Percentiles rank a stretch among this genome's conserved stretches.
Evolutionary conservation across 2,888 invertebrate genomes (phyloP).

Genomic region (Drosophila pseudotakahashii): DNA sequence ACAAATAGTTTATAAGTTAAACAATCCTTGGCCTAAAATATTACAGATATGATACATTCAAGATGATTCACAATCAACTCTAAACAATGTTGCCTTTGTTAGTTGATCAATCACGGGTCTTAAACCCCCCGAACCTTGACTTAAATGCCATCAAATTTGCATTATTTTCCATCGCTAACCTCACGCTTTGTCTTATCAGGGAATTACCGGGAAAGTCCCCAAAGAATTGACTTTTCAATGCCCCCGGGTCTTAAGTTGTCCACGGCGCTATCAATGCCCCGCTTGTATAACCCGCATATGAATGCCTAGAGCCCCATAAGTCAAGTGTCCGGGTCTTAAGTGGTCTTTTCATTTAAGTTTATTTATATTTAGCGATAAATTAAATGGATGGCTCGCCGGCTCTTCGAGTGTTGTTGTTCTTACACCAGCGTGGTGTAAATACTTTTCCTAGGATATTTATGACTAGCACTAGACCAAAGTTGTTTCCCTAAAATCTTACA

Average conservation of each 20-base stretch:
- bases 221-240: conserved; percentile 14
- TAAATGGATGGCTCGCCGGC: conserved; percentile 58
- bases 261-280: conserved; percentile 27
- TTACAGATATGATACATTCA: neutral
- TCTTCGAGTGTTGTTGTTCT: conserved; percentile 34
- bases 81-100: neutral
- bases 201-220: conserved; percentile 12
- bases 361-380: conserved; percentile 66
- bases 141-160: conserved; percentile 5
- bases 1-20: neutral
- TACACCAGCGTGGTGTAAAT: neutral
- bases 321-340: conserved; percentile 63
- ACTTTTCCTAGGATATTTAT: conserved; percentile 4
- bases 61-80: neutral
- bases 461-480: conserved; percentile 11
- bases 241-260: conserved; percentile 47
- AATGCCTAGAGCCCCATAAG: conserved; percentile 39
- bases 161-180: neutral
- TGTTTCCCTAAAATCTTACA: conserved; percentile 1
- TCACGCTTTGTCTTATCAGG: conserved; percentile 12
- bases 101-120: conserved; percentile 1
- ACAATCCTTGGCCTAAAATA: conserved; percentile 23
- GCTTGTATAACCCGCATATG: conserved; percentile 42
- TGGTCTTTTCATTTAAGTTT: conserved; percentile 58
- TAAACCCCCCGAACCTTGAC: neutral